phyloP scores from a whole-genome alignment of 2,797 vertebrate genomes.

The Pangasius djambal region DNA sequence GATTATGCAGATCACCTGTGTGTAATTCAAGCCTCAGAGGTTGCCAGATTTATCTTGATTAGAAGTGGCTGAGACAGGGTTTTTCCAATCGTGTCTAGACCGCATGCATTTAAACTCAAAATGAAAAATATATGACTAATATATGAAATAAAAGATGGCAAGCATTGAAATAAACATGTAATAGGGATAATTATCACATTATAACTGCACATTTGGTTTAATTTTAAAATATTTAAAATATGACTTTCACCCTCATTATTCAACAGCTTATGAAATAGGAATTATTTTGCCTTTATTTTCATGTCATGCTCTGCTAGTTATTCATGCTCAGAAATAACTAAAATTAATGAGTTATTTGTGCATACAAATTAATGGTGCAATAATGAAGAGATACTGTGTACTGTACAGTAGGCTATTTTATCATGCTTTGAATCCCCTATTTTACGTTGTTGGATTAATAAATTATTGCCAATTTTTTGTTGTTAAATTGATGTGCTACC shows the following conservation, averaged over 20 bases:
- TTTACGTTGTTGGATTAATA: background rate
- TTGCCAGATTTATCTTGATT: background rate
- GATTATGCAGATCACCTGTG: conserved; percentile 9
- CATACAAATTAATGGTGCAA: background rate
- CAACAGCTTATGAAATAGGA: background rate
- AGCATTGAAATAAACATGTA: background rate
- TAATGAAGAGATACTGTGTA: background rate
- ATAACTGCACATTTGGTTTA: background rate
- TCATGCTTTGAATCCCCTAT: background rate
- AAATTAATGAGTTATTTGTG: background rate
- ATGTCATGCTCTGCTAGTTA: background rate
- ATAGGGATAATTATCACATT: background rate
- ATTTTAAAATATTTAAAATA: background rate
- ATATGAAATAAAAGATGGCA: background rate
- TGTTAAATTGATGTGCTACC: too few species aligned
- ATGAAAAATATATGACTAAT: background rate
- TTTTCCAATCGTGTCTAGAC: background rate
- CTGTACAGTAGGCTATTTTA: background rate
- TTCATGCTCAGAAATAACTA: background rate
- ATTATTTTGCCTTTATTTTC: background rate
- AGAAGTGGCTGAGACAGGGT: background rate
- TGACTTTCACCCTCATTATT: background rate
- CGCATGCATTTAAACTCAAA: background rate
- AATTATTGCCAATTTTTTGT: background rate
- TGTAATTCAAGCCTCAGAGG: background rate